Conservation (phyloP, 2,113 vertebrate genomes). For the Tylochromis polylepis region DNA sequence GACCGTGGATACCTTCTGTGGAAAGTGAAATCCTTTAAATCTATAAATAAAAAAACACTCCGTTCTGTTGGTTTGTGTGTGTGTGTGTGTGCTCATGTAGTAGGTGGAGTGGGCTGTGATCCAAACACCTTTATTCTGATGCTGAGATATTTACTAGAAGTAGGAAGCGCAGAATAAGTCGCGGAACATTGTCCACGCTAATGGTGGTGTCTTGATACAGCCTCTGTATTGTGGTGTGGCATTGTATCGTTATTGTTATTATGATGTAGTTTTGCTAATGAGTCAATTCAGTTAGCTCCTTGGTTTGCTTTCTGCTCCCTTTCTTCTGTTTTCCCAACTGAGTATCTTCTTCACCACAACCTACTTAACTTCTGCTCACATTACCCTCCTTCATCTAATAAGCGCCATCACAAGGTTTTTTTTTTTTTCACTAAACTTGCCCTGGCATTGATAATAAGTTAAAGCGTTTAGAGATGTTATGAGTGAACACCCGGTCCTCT, state of each 20-base stretch:
- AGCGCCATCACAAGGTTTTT: background rate
- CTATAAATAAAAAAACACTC: constrained; percentile 36
- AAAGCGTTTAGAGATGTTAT: background rate
- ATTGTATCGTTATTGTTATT: background rate
- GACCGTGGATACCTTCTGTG: constrained; percentile 23
- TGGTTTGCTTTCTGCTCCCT: background rate
- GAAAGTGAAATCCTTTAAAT: constrained; percentile 55
- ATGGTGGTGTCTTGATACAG: background rate
- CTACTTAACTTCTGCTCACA: background rate
- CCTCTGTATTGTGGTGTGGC: background rate
- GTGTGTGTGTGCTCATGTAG: background rate
- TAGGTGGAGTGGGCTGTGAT: constrained; percentile 9
- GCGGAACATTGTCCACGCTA: background rate
- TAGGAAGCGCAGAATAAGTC: background rate
- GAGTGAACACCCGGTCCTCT: background rate
- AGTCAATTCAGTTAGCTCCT: background rate
- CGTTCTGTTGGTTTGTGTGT: background rate
- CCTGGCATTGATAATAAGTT: background rate
- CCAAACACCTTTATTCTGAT: constrained; percentile 1
- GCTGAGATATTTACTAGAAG: background rate
- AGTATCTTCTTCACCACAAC: background rate
- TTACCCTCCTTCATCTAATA: background rate
- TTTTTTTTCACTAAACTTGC: background rate
- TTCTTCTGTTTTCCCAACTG: background rate
- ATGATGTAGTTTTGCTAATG: background rate